Conservation (phyloP, 2,888 invertebrate species). For the Synergus umbraculus region DNA sequence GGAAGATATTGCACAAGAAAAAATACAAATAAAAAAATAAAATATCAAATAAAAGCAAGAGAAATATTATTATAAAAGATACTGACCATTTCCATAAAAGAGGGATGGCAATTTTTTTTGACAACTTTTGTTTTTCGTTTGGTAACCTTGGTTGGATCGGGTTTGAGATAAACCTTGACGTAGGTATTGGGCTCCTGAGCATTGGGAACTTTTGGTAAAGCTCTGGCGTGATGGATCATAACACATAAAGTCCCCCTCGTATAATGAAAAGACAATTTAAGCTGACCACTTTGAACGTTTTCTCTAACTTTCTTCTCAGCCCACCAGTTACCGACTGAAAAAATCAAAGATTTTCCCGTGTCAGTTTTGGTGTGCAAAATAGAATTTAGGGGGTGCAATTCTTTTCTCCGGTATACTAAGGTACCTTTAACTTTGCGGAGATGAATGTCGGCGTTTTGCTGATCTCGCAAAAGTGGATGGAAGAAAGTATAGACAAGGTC, state of each 20-base stretch:
- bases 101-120: slow-evolving; percentile 94
- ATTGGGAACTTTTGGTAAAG: slow-evolving; percentile 88
- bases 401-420: background rate
- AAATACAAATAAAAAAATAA: too few relatives aligned
- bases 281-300: slow-evolving; percentile 82
- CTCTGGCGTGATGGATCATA: slow-evolving; percentile 94
- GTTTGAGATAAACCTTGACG: slow-evolving; percentile 94
- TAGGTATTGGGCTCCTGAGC: slow-evolving; percentile 93
- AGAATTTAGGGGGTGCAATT: background rate
- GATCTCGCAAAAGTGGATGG: slow-evolving; percentile 96
- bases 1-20: too few relatives aligned
- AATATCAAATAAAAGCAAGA: background rate
- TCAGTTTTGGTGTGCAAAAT: background rate
- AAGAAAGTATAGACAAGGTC: slow-evolving; percentile 99
- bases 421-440: slow-evolving; percentile 87
- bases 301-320: slow-evolving; percentile 71
- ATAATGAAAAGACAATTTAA: slow-evolving; percentile 89
- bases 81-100: slow-evolving; percentile 97
- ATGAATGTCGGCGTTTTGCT: slow-evolving; percentile 91
- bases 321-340: slow-evolving; percentile 76
- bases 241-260: slow-evolving; percentile 86
- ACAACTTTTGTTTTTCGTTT: slow-evolving; percentile 98
- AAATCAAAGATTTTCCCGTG: slow-evolving; percentile 13
- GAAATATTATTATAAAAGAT: slow-evolving; percentile 35
- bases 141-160: slow-evolving; percentile 93